These are phyloP conservation scores for Otus sunia DNA, from an alignment of 2,113 vertebrate genomes.

Conservation along the genomic window DNA sequence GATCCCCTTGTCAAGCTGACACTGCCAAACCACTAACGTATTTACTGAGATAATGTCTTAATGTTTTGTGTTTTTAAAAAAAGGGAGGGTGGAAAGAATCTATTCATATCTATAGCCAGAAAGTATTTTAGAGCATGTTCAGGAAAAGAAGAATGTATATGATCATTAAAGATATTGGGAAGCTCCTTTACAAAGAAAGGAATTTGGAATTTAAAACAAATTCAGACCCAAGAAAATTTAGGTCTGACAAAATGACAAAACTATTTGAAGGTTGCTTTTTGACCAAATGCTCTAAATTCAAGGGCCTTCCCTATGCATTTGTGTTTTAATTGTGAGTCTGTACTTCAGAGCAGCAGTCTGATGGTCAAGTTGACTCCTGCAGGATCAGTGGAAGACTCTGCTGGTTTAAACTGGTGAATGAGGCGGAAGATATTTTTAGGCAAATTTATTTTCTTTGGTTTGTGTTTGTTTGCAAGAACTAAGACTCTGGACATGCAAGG, in stretches of 20 bases:
- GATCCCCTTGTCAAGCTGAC: conserved; percentile 30
- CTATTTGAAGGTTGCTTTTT: not conserved
- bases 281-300: not conserved
- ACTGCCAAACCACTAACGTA: not conserved
- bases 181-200: not conserved
- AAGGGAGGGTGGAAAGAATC: not conserved
- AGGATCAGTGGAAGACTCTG: not conserved
- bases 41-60: conserved; percentile 54
- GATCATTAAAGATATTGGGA: not conserved
- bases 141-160: not conserved
- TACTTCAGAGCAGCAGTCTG: not conserved
- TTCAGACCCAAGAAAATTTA: not conserved
- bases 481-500: not conserved
- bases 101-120: not conserved
- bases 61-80: not conserved
- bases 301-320: not conserved
- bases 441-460: not conserved
- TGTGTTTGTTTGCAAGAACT: not conserved
- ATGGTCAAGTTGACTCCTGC: not conserved
- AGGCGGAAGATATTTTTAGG: not conserved
- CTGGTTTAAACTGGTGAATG: not conserved
- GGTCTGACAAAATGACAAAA: not conserved
- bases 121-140: not conserved
- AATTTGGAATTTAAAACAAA: not conserved
- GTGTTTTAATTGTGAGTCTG: not conserved